A percentile compares a stretch with the other conserved stretches of the same genome.
Evolutionary conservation across 2,888 invertebrate genomes (phyloP).

Genomic region (Pheosia tremula): DNA sequence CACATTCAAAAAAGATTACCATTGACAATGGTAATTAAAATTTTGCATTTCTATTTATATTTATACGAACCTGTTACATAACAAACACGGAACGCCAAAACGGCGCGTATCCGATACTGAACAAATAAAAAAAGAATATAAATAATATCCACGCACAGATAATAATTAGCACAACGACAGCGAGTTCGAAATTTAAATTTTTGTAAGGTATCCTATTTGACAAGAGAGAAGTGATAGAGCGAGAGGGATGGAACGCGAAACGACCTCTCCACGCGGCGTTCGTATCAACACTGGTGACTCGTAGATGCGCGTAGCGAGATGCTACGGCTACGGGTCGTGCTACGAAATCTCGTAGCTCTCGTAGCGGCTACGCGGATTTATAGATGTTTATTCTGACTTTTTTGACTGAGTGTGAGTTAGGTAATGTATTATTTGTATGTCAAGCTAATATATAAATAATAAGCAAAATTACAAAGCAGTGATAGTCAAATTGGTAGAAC

Average conservation of each 20-base stretch:
- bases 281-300: slow-evolving; percentile 42
- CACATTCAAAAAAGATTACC: background rate
- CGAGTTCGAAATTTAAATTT: slow-evolving; percentile 3
- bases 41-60: background rate
- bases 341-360: slow-evolving; percentile 39
- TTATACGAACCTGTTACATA: slow-evolving; percentile 46
- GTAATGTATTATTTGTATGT: background rate
- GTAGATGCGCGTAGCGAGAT: slow-evolving; percentile 54
- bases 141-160: slow-evolving; percentile 12
- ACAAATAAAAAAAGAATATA: slow-evolving; percentile 13
- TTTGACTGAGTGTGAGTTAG: background rate
- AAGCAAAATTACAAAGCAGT: no score
- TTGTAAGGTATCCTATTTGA: slow-evolving; percentile 29
- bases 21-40: background rate
- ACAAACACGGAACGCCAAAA: slow-evolving; percentile 21
- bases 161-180: slow-evolving; percentile 3
- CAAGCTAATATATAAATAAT: no score
- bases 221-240: slow-evolving; percentile 43
- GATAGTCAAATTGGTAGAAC: no score
- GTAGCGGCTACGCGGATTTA: slow-evolving; percentile 21
- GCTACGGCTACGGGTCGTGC: slow-evolving; percentile 40
- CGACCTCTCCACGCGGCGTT: slow-evolving; percentile 32
- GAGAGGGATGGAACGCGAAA: slow-evolving; percentile 29
- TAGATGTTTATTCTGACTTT: slow-evolving; percentile 9
- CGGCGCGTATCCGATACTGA: slow-evolving; percentile 9